Percentiles rank a stretch among this genome's conserved stretches.
phyloP scores from a whole-genome alignment of 2,113 vertebrate genomes.

The Triplophysa siluroides region DNA sequence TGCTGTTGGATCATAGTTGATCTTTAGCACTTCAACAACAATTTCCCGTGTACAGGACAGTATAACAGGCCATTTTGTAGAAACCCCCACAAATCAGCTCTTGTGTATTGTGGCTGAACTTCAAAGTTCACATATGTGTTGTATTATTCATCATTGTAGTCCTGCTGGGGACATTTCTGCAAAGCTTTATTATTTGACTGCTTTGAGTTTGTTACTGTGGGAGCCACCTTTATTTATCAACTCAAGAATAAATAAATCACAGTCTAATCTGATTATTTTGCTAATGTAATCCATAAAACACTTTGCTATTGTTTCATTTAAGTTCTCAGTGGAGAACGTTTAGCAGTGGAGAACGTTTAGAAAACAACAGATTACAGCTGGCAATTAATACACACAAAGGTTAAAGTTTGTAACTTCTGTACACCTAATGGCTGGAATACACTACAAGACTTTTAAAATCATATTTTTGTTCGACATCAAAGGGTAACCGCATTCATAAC shows the following conservation, averaged over 20 bases:
- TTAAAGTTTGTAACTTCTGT: too few relatives aligned
- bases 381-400: too few relatives aligned
- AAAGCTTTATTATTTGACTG: neutral
- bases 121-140: neutral
- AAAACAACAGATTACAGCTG: too few relatives aligned
- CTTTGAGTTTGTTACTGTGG: neutral
- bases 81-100: neutral
- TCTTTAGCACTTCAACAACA: neutral
- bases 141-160: neutral
- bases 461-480: too few relatives aligned
- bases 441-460: too few relatives aligned
- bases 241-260: neutral
- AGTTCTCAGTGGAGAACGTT: neutral
- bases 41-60: neutral
- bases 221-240: neutral
- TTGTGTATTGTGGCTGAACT: conserved; percentile 16
- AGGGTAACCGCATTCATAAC: too few relatives aligned
- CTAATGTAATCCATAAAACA: neutral
- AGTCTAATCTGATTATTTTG: neutral
- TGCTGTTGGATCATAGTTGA: neutral
- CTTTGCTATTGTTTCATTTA: neutral
- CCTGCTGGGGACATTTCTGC: conserved; percentile 5
- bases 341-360: too few relatives aligned
- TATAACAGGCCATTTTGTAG: neutral
- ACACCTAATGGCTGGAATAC: too few relatives aligned